These are phyloP conservation scores for Butorides virescens DNA, from an alignment of 2,113 vertebrate species.

Conservation along the genomic window DNA sequence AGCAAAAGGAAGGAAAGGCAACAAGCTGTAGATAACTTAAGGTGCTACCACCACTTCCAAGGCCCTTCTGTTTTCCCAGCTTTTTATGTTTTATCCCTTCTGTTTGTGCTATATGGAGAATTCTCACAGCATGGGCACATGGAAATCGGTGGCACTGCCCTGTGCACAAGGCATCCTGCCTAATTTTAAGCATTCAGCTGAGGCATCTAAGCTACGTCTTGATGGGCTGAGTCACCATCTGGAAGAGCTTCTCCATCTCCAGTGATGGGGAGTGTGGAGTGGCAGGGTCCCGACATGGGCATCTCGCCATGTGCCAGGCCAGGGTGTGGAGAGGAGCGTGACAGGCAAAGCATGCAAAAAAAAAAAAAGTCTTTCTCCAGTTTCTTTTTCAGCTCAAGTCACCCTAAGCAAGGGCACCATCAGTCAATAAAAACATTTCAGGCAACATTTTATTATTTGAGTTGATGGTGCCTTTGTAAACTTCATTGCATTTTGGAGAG, in stretches of 20 bases:
- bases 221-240: background rate
- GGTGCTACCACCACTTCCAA: background rate
- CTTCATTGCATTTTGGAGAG: background rate
- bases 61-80: background rate
- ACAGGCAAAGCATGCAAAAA: background rate
- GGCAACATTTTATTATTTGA: background rate
- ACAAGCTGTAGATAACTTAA: background rate
- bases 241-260: background rate
- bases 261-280: background rate
- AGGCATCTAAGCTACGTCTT: background rate
- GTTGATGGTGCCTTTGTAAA: background rate
- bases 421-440: background rate
- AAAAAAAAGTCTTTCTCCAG: background rate
- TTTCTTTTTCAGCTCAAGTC: background rate
- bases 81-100: background rate
- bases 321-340: background rate
- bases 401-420: background rate
- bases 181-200: background rate
- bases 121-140: accelerated
- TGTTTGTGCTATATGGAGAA: background rate
- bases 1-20: background rate
- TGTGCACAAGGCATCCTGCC: background rate
- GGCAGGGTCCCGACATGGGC: accelerated
- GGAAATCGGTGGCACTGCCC: background rate
- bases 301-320: background rate